Base-by-base conservation (phyloP, 2,888 invertebrate genomes). In the Troides helena region DNA sequence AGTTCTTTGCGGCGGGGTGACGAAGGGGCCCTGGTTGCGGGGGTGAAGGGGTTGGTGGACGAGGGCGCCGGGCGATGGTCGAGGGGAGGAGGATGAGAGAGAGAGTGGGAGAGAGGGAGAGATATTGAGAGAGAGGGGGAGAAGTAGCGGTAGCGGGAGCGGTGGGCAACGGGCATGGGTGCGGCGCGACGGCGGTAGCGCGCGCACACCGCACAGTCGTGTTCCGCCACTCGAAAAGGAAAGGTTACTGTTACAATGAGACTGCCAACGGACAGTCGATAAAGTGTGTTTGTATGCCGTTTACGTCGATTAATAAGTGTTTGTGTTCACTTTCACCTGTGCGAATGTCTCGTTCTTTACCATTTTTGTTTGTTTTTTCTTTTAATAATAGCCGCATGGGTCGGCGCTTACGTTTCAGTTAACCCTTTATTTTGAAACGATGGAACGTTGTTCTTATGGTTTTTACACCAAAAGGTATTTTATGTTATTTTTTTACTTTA, bases 391-490 rank as follows among this genome's bases (percentile, higher is more conserved):
- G 90, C 90, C 91, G 87, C 87, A 91, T 90, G 89, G 90, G 88
- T 88, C 93, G 92, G 88, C 88, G 90, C 88, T 91, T 89, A 86
- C 86, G 90, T 91, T 90, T 91, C 90, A 92, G 92, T 90, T 91
- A 89, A 90, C 85, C 86, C 86, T 91, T 93, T 91, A 91, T 88
- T 92, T 93, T 93, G 92, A 94, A 94, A 95, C 94, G 94, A 95
- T 95, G 95, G 95, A 95, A 95, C 95, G 95, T 94, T 94, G 95
- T 94, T 94, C 95, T 94, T 95, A 94, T 94, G 95, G 95, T 94
- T 95, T 95, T 94, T 95, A 94, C 95, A 95, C 95, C 89, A 95
- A 95, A 95, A 95, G 95, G 95, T 95, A 95, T 95, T 95, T 94
- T 93, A 91, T 92, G 89, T 90, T 88, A 84, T 90, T 91, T 70